Base-by-base conservation (phyloP, 2,113 vertebrate species). In the Corythoichthys haematopterus region DNA sequence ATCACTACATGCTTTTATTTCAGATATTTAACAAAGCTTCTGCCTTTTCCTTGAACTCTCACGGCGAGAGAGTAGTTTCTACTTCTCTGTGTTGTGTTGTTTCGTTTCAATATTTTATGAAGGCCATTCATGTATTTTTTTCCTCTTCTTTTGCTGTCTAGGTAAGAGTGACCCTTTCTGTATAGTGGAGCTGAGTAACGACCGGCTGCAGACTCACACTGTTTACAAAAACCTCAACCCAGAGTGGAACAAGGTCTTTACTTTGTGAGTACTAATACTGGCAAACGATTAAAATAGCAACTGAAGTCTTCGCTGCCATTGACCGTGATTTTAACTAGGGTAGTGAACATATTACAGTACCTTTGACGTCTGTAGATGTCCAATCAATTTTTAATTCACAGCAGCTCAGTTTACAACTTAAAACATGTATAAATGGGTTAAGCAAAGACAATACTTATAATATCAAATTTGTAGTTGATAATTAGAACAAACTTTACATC, bases 151-250 rank as follows among this genome's bases (percentile, higher is more conserved):
- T 70, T 75, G 69, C 38, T 56, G 13, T 65, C 66, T 74, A 99
- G 97, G 96, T 87, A 98, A 98, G 92, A 99, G 97, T 83, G 97
- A 99, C 82, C 97, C 97, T 0, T 98, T 98, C 90, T 99, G 96
- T 84, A 95, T 99, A 57, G 94, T 99, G 75, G 96, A 99, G 85
- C 81, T 99, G 87, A 97, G 96, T 85, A 99, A 99, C 13, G 97
- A 98, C 79, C 93, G 97, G 65, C 90, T 98, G 72, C 92, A 96
- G 86, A 98, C 97, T 7, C 97, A 99, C 70, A 99, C 97, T 0
- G 91, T 99, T 83, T 98, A 98, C 91, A 98, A 94, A 93, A 98
- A 97, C 86, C 96, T 99, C 71, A 98, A 94, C 71, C 96, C 96
- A 4, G 95, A 96, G 72, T 98, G 96, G 96, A 98, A 98, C 90